Evolutionary conservation across 2,888 invertebrate genomes (phyloP).

Genomic region (Cetonia aurata): DNA sequence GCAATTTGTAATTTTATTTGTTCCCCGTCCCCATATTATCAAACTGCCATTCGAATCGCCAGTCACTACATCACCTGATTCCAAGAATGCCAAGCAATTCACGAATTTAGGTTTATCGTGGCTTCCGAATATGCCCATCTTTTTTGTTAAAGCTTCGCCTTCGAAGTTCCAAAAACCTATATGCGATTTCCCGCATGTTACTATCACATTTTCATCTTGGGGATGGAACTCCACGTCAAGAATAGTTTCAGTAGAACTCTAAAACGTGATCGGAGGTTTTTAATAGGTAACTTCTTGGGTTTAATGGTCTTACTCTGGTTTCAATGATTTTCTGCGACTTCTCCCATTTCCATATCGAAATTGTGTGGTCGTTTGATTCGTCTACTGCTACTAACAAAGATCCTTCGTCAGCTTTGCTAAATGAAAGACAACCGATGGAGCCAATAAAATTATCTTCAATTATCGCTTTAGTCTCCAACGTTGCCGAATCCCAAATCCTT

Average conservation of each 20-base stretch:
- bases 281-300: neutral
- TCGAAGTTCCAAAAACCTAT: slow-evolving; percentile 91
- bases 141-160: slow-evolving; percentile 85
- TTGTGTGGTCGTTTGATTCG: slow-evolving; percentile 89
- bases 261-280: slow-evolving; percentile 56
- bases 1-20: slow-evolving; percentile 83
- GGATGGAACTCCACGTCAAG: slow-evolving; percentile 94
- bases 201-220: slow-evolving; percentile 85
- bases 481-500: slow-evolving; percentile 94
- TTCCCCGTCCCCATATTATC: slow-evolving; percentile 88
- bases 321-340: slow-evolving; percentile 84
- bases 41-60: slow-evolving; percentile 95
- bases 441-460: slow-evolving; percentile 90
- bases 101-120: slow-evolving; percentile 94
- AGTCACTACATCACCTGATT: slow-evolving; percentile 84
- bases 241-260: slow-evolving; percentile 94
- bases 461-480: slow-evolving; percentile 86
- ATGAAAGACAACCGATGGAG: slow-evolving; percentile 87
- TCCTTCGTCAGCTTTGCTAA: slow-evolving; percentile 91
- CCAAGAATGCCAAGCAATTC: slow-evolving; percentile 87
- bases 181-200: slow-evolving; percentile 92
- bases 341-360: slow-evolving; percentile 96
- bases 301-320: slow-evolving; percentile 79
- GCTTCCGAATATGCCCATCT: slow-evolving; percentile 89
- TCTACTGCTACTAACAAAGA: slow-evolving; percentile 85